phyloP scores from a whole-genome alignment of 1,140 invertebrate species.

The Augochlora pura region DNA sequence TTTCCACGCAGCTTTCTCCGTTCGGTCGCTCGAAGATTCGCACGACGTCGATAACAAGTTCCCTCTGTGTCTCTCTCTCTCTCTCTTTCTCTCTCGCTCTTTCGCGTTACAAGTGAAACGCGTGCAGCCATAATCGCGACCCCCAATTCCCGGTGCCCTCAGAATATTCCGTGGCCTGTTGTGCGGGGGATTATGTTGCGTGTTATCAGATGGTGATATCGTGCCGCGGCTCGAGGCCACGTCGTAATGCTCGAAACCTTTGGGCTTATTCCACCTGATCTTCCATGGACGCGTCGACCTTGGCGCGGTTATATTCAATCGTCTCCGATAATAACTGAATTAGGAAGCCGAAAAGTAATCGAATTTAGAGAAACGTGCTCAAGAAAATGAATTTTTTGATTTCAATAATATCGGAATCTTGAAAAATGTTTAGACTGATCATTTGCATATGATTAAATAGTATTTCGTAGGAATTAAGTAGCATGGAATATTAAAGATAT shows the following conservation, averaged over 20 bases:
- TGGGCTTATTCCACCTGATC: constrained; percentile 1
- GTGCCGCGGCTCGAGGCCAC: constrained; percentile 6
- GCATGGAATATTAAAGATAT: too few relatives aligned
- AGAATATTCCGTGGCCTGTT: constrained; percentile 21
- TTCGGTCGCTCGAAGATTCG: neutral
- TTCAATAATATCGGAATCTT: too few relatives aligned
- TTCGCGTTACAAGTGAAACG: constrained; percentile 25
- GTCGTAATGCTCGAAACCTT: constrained; percentile 31
- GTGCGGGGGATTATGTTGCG: neutral
- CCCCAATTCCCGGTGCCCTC: constrained; percentile 34
- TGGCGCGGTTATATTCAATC: neutral
- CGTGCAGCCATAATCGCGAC: constrained; percentile 29
- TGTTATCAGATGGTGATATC: constrained; percentile 40
- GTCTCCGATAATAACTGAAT: too few relatives aligned
- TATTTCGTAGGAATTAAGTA: too few relatives aligned
- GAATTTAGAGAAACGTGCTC: too few relatives aligned
- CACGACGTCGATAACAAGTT: constrained; percentile 6
- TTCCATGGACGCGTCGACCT: neutral
- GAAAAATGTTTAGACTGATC: too few relatives aligned
- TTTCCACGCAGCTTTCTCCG: neutral
- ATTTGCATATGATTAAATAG: too few relatives aligned
- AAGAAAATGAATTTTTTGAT: too few relatives aligned
- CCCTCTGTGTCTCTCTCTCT: too few relatives aligned
- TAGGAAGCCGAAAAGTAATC: too few relatives aligned
- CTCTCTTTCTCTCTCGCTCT: too few relatives aligned